phyloP scores from a whole-genome alignment of 2,113 vertebrate species.

The Neodontobutis hainanensis region DNA sequence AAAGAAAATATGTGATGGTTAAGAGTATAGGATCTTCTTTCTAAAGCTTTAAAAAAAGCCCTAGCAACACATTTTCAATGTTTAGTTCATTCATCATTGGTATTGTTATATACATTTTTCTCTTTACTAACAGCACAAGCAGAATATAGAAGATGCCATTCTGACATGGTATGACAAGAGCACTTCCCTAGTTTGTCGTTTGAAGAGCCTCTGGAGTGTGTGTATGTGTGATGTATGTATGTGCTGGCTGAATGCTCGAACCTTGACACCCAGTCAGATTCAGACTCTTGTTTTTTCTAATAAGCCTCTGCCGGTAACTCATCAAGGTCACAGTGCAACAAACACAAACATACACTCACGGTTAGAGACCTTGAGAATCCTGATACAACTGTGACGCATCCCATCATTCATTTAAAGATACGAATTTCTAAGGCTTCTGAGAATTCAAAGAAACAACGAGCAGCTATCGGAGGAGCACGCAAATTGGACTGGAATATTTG shows the following conservation, averaged over 20 bases:
- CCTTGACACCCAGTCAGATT: constrained; percentile 62
- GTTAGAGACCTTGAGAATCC: constrained; percentile 32
- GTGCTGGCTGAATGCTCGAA: constrained; percentile 53
- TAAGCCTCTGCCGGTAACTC: constrained; percentile 54
- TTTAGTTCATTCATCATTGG: no score
- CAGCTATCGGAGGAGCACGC: constrained; percentile 14
- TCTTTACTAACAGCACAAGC: constrained; percentile 51
- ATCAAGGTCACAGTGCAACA: constrained; percentile 44
- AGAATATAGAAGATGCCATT: constrained; percentile 48
- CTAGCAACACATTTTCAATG: no score
- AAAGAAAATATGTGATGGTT: no score
- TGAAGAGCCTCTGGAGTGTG: constrained; percentile 52
- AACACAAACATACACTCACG: constrained; percentile 11
- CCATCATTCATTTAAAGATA: constrained; percentile 28
- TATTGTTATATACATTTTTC: constrained; percentile 39
- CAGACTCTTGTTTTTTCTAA: constrained; percentile 64
- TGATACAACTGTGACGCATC: constrained; percentile 22
- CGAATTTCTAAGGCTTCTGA: constrained; percentile 10
- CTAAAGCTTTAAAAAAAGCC: no score
- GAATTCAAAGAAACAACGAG: neutral
- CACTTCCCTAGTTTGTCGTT: constrained; percentile 68
- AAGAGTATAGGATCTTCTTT: no score
- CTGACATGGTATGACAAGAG: constrained; percentile 63
- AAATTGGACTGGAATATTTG: constrained; percentile 58
- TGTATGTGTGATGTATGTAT: constrained; percentile 15